Evolutionary conservation across 2,888 invertebrate genomes (phyloP).

Genomic region (Mactromeris polynyma): DNA sequence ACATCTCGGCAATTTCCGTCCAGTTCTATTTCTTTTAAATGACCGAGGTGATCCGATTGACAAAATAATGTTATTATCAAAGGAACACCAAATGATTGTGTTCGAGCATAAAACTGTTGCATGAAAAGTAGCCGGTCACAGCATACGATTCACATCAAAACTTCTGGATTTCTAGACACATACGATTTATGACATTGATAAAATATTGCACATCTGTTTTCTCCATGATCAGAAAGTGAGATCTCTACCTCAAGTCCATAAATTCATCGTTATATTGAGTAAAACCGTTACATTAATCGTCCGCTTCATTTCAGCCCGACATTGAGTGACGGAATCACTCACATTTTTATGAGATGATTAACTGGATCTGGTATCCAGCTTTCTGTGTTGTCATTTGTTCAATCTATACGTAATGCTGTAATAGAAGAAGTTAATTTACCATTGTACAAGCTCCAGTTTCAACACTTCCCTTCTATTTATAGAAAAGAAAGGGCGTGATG

Average conservation of each 20-base stretch:
- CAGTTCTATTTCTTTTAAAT: no score
- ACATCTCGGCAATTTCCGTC: no score
- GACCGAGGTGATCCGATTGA: no score
- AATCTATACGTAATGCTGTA: neutral
- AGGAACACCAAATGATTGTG: neutral
- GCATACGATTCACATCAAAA: conserved; percentile 1
- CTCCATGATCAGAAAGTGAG: conserved; percentile 4
- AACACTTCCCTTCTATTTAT: no score
- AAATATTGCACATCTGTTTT: conserved; percentile 27
- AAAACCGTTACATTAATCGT: neutral
- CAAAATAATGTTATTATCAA: neutral
- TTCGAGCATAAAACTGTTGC: neutral
- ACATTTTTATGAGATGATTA: conserved; percentile 3
- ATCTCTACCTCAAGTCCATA: neutral
- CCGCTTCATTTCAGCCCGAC: conserved; percentile 19
- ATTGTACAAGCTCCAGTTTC: no score
- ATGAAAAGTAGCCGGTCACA: neutral
- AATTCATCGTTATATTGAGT: conserved; percentile 23
- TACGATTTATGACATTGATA: conserved; percentile 18
- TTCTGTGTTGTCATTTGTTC: neutral
- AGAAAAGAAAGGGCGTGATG: no score
- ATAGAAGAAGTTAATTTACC: no score
- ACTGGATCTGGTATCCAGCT: neutral
- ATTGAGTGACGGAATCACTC: neutral
- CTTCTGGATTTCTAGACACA: conserved; percentile 16